phyloP scores from a whole-genome alignment of 2,797 vertebrate species.

The Synaphobranchus kaupii region DNA sequence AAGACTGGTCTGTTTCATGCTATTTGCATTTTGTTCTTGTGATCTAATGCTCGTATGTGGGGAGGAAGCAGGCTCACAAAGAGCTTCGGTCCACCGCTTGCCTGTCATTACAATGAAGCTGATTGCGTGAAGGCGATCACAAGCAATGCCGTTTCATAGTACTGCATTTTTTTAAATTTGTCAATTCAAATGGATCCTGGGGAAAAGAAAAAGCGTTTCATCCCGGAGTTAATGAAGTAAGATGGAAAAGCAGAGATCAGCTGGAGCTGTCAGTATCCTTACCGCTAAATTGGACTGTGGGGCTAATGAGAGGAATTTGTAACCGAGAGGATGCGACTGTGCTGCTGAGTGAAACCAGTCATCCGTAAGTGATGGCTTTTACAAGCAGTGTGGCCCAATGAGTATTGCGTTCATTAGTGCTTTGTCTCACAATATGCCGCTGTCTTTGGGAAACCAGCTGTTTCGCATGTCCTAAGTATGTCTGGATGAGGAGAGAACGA shows the following conservation, averaged over 20 bases:
- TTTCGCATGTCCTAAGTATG: not conserved
- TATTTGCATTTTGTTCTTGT: not conserved
- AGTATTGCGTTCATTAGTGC: not conserved
- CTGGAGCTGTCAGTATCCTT: not conserved
- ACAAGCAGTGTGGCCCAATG: not conserved
- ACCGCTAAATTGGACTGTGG: not conserved
- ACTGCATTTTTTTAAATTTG: not conserved
- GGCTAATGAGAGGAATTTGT: slow-evolving; percentile 12
- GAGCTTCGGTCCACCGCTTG: not conserved
- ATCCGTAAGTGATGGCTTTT: not conserved
- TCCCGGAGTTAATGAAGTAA: not conserved
- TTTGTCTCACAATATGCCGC: not conserved
- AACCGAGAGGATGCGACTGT: not conserved
- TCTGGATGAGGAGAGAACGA: slow-evolving; percentile 1
- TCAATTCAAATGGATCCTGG: not conserved
- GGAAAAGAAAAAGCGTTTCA: not conserved
- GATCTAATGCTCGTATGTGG: not conserved
- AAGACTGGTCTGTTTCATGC: not conserved
- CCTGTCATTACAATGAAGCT: not conserved
- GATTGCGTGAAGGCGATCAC: not conserved
- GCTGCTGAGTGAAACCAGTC: not conserved
- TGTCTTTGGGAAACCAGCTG: not conserved
- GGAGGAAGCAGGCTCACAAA: not conserved
- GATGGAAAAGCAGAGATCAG: not conserved
- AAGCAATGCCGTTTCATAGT: not conserved